Evolutionary conservation across 2,888 invertebrate genomes (phyloP).

Genomic region (Papilio protenor): DNA sequence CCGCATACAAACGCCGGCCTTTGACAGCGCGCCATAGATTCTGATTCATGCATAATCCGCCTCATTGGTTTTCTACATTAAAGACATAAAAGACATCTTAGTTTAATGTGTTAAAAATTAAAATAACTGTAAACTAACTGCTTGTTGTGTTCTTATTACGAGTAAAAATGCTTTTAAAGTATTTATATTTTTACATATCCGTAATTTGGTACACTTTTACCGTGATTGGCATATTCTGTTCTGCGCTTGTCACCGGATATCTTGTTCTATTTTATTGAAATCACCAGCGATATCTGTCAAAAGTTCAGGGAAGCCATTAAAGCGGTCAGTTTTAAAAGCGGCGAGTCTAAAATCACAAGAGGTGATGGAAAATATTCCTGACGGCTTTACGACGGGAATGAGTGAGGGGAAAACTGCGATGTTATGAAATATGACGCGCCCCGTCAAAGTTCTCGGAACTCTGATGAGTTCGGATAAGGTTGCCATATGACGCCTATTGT

Average conservation of each 20-base stretch:
- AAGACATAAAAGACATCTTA: background rate
- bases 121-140: background rate
- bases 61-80: conserved; percentile 11
- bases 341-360: conserved; percentile 1
- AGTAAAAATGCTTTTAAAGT: background rate
- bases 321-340: conserved; percentile 24
- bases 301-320: conserved; percentile 40
- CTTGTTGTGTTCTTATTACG: background rate
- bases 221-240: background rate
- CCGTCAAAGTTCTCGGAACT: conserved; percentile 34
- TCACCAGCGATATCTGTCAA: conserved; percentile 35
- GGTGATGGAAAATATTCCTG: conserved; percentile 34
- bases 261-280: conserved; percentile 10
- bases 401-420: conserved; percentile 30
- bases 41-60: conserved; percentile 10
- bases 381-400: conserved; percentile 26
- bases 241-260: background rate
- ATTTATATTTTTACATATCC: background rate
- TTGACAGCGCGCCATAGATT: conserved; percentile 26
- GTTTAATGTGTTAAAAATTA: background rate
- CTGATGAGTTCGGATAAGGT: conserved; percentile 5
- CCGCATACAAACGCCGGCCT: conserved; percentile 47
- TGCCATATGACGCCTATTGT: background rate
- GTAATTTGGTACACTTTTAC: background rate
- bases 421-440: conserved; percentile 38